Evolutionary conservation across 2,888 invertebrate genomes (phyloP), one percentile per base, ranked within the genome.

Genomic region (Bruchidius siliquastri): DNA sequence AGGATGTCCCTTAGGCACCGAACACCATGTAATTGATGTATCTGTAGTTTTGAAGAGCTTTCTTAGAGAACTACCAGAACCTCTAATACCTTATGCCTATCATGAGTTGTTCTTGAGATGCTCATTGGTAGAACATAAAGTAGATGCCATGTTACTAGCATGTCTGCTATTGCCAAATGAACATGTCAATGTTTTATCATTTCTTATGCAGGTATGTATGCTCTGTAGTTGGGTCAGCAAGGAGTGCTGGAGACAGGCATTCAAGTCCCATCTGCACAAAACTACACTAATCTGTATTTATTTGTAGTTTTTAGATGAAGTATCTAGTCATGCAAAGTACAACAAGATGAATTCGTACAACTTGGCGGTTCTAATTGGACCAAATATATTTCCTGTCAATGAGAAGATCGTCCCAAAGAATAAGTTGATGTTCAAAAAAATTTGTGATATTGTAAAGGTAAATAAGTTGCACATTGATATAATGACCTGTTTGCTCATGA

Each of bases 321-420:
- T 97, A 32, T 90, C 94, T 8, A 87, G 89, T 32, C 89, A 91
- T 81, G 91, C 92, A 72, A 88, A 90, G 71, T 88, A 89, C 71
- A 97, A 97, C 85, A 92, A 93, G 85, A 97, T 97, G 97, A 91
- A 92, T 80, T 87, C 91, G 0, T 91, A 92, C 72, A 97, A 97
- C 87, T 87, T 97, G 77, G 93, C 96, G 0, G 93, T 96, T 78
- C 93, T 96, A 30, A 88, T 97, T 84, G 92, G 95, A 0, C 96
- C 96, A 0, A 95, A 95, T 82, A 89, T 97, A 72, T 94, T 97
- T 92, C 95, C 95, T 0, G 87, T 92, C 18, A 91, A 92, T 72
- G 91, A 92, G 82, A 87, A 86, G 81, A 79, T 83, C 71, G 83
- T 80, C 10, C 81, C 83, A 26, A 89, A 91, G 21, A 89, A 90